These are phyloP conservation scores for Macrosteles quadrilineatus DNA, from an alignment of 1,140 invertebrate genomes.

Conservation along the genomic window DNA sequence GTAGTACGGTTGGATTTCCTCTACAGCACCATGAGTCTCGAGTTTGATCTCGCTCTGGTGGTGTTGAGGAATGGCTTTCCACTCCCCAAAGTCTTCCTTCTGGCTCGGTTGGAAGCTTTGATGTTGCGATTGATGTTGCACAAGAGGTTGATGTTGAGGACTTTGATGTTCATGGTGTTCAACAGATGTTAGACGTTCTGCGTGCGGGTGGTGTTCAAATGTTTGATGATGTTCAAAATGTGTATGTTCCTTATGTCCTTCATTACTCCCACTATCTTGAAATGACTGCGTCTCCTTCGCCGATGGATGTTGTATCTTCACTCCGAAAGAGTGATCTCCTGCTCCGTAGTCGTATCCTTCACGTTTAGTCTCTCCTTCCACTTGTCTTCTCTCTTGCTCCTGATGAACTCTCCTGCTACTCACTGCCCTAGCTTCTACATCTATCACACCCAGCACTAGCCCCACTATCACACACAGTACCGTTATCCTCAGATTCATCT, in stretches of 20 bases:
- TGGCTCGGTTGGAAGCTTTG: background rate
- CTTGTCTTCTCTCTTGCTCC: background rate
- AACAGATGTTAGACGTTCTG: too few relatives aligned
- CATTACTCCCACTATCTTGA: too few relatives aligned
- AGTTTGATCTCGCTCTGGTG: background rate
- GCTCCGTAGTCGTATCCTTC: background rate
- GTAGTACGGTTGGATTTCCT: background rate
- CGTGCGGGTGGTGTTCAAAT: too few relatives aligned
- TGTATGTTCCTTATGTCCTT: too few relatives aligned
- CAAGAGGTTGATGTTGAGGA: too few relatives aligned
- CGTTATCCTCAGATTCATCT: background rate
- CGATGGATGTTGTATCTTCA: background rate
- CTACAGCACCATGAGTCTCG: background rate
- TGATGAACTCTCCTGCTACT: background rate
- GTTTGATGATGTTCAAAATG: too few relatives aligned
- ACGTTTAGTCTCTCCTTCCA: background rate
- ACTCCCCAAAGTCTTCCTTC: conserved; percentile 10
- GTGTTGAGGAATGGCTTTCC: background rate
- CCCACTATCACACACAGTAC: background rate
- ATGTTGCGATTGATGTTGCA: background rate
- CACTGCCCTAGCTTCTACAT: too few relatives aligned
- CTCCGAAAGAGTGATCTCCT: background rate
- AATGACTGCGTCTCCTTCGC: too few relatives aligned
- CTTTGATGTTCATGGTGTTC: too few relatives aligned
- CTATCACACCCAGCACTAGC: too few relatives aligned